Evolutionary conservation across 2,113 vertebrate genomes (phyloP).

Genomic region (Cyprichromis sp.): DNA sequence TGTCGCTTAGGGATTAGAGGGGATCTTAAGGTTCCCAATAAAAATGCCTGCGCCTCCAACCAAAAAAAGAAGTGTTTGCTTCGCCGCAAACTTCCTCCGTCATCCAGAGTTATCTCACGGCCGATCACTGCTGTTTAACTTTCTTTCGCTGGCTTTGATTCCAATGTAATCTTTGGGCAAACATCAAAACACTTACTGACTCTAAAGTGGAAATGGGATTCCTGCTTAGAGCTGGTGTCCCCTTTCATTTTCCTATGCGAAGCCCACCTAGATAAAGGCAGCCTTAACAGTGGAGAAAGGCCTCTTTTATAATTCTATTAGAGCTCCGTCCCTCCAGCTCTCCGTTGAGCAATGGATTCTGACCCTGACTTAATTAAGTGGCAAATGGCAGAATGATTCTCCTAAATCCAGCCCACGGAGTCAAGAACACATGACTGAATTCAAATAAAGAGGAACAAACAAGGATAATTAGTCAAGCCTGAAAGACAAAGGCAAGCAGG

Average conservation of each 20-base stretch:
- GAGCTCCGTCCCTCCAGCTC: constrained; percentile 49
- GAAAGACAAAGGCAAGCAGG: constrained; percentile 69
- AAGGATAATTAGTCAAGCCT: constrained; percentile 78
- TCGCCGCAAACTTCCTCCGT: background rate
- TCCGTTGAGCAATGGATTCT: constrained; percentile 65
- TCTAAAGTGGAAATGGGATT: constrained; percentile 35
- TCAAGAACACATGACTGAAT: constrained; percentile 76
- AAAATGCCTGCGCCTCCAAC: constrained; percentile 35
- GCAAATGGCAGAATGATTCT: constrained; percentile 75
- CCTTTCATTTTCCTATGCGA: constrained; percentile 48
- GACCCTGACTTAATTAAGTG: constrained; percentile 76
- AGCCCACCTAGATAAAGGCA: constrained; percentile 40
- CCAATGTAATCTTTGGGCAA: constrained; percentile 7
- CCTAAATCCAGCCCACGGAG: constrained; percentile 67
- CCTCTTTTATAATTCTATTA: constrained; percentile 67
- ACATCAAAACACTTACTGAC: constrained; percentile 26
- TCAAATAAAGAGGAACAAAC: constrained; percentile 77
- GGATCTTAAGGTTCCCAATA: constrained; percentile 40
- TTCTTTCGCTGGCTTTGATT: background rate
- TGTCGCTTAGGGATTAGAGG: constrained; percentile 71
- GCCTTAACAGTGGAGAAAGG: constrained; percentile 51
- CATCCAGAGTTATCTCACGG: background rate
- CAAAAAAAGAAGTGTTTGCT: constrained; percentile 5
- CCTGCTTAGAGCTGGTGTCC: constrained; percentile 44
- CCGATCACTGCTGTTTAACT: background rate